These are phyloP conservation scores for Hymenopus coronatus DNA, from an alignment of 2,888 invertebrate species.

Conservation along the genomic window DNA sequence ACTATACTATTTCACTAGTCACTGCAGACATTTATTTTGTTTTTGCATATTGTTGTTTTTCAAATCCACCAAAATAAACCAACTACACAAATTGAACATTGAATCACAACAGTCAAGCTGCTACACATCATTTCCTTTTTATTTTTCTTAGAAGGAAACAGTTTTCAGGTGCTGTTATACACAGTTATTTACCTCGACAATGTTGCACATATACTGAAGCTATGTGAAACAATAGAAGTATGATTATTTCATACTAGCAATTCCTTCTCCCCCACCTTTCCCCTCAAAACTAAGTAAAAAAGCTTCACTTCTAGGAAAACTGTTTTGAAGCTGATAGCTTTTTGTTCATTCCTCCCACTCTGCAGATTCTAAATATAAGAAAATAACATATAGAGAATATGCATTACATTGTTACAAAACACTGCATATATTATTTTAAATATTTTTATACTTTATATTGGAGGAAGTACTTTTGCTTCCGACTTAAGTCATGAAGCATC, in stretches of 20 bases:
- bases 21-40: slow-evolving; percentile 11
- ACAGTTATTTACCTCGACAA: background rate
- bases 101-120: background rate
- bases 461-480: background rate
- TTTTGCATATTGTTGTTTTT: background rate
- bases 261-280: background rate
- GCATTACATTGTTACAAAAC: background rate
- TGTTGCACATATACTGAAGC: background rate
- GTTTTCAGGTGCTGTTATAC: background rate
- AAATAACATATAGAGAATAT: background rate
- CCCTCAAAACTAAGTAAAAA: background rate
- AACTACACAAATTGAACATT: background rate
- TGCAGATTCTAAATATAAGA: background rate
- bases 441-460: background rate
- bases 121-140: background rate
- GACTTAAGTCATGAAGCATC: background rate
- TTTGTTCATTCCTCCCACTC: background rate
- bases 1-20: background rate
- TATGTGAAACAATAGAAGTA: background rate
- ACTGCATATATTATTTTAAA: background rate
- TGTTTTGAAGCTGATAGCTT: background rate
- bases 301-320: slow-evolving; percentile 17
- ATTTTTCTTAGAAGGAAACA: background rate
- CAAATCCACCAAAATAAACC: slow-evolving; percentile 11
- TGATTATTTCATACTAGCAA: background rate